These are phyloP conservation scores for Harpagifer antarcticus DNA, from an alignment of 2,797 vertebrate genomes.

Conservation along the genomic window DNA sequence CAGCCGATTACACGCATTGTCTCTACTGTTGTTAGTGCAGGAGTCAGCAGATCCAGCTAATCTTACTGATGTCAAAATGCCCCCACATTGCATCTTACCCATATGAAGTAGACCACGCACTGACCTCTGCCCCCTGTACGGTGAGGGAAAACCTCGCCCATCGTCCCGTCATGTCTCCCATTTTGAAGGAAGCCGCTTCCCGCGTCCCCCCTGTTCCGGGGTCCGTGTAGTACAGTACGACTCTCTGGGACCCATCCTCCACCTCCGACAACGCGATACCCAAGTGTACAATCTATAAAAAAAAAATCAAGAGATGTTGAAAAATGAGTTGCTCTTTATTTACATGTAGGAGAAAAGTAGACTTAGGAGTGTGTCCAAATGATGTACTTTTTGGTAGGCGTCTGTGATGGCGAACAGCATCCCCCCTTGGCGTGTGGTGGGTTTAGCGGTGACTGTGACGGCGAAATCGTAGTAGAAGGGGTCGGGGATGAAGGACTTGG, in stretches of 20 bases:
- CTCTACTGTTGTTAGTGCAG: neutral
- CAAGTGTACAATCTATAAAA: conserved; percentile 85
- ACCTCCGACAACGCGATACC: conserved; percentile 89
- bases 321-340: neutral
- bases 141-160: conserved; percentile 92
- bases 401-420: conserved; percentile 94
- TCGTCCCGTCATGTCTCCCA: conserved; percentile 90
- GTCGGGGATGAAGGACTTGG: conserved; percentile 89
- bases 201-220: conserved; percentile 83
- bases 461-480: conserved; percentile 92
- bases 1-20: too few species aligned
- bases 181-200: conserved; percentile 92
- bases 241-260: conserved; percentile 89
- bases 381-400: conserved; percentile 87
- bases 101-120: neutral
- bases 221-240: conserved; percentile 93
- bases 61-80: neutral
- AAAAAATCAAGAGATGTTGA: neutral
- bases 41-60: neutral
- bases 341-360: neutral
- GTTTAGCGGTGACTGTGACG: conserved; percentile 87
- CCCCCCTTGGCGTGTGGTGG: conserved; percentile 86
- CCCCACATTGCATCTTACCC: neutral
- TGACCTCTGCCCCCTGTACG: conserved; percentile 85
- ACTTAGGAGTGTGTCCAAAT: too few species aligned